Evolutionary conservation across 2,888 invertebrate species (phyloP), one percentile per base, ranked within the genome.

Genomic region (Athrips mouffetella): DNA sequence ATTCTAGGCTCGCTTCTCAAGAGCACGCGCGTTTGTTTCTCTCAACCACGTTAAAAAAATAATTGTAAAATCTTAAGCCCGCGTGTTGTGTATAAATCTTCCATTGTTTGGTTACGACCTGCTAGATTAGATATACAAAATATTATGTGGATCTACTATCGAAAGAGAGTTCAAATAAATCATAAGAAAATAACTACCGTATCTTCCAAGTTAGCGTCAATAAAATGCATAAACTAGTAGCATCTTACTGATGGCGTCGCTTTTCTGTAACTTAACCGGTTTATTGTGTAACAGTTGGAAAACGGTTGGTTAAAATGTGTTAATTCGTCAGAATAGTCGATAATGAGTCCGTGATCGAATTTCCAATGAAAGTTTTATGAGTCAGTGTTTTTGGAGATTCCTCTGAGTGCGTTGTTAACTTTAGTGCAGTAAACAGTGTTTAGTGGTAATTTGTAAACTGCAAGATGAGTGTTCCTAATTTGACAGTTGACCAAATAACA

Each of bases 401-500:
- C 75, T 63, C 55, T 52, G 69, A 61, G 74, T 59, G 56, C 67
- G 62, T 65, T 62, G 66, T 60, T 59, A 55, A 62, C 53, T 59
- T 57, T 59, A 58, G 62, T 62, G 59, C 58, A 59, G 63, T 60
- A 57, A 53, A 59, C 64, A 53, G 52, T 48, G 49, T 53, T 23
- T 54, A 40, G 50, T 35, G 54, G 54, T 52, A 50, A 33, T 56
- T 62, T 55, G 73, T 75, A 67, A 62, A 59, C 62, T 66, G 62
- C 58, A 73, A 67, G 61, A 83, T 87, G 83, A 87, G 87, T 74
- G 87, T 88, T 57, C 88, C 88, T 42, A 87, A 88, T 80, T 79
- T 88, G 62, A 86, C 77, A 58, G 76, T 72, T 57, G 82, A 79
- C 65, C 82, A 84, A 75, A 80, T 87, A 54, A 82, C 82, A 83